phyloP scores from a whole-genome alignment of 64 coral and sea anemone genomes.

The Actinia equina region DNA sequence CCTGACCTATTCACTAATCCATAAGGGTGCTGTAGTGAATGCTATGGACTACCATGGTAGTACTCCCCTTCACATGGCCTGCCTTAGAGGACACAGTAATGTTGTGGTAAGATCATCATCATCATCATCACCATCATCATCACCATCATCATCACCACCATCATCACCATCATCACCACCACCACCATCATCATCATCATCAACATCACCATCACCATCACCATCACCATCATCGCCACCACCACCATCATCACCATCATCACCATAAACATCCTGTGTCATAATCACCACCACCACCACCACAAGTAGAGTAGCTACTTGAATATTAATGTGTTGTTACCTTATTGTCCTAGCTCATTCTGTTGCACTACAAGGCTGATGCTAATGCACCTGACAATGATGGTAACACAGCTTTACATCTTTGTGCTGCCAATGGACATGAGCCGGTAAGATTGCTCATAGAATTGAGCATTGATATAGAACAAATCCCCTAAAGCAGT shows the following conservation, averaged over 20 bases:
- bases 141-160: too few relatives aligned
- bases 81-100: conserved; percentile 76
- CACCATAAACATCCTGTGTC: too few relatives aligned
- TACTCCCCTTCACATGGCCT: conserved; percentile 89
- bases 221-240: too few relatives aligned
- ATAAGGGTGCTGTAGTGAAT: conserved; percentile 94
- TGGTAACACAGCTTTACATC: conserved; percentile 82
- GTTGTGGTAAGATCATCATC: conserved; percentile 56
- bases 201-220: too few relatives aligned
- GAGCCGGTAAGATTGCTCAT: conserved; percentile 55
- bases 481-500: too few relatives aligned
- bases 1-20: conserved; percentile 71
- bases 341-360: conserved; percentile 51
- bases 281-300: too few relatives aligned
- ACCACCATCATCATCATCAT: too few relatives aligned
- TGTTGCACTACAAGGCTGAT: conserved; percentile 94
- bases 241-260: too few relatives aligned
- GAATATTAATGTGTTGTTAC: neutral
- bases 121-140: too few relatives aligned
- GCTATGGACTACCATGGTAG: conserved; percentile 94
- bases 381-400: conserved; percentile 89
- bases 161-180: too few relatives aligned
- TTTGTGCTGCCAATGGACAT: conserved; percentile 90
- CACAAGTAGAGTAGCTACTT: neutral
- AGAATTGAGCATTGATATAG: too few relatives aligned